Base-by-base conservation (phyloP, 2,113 vertebrate species). In the Sorex fumeus region DNA sequence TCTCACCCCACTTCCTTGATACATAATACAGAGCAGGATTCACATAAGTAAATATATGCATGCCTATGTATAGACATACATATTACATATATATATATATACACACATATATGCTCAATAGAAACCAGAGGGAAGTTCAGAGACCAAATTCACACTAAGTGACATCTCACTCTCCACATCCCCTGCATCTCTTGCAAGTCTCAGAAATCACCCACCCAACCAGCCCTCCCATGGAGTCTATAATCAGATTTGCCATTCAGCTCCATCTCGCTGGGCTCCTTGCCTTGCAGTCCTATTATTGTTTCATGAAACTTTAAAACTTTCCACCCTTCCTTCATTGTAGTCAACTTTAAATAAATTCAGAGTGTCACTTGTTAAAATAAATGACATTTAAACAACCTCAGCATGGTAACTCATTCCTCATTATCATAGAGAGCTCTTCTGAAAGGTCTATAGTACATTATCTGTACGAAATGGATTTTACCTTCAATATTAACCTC, bases 341-440 rank as follows among this genome's bases (percentile, higher is more conserved):
- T 91, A 95, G 92, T 96, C 94, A 96, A 96, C 95, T 96, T 96
- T 96, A 95, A 96, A 94, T 96, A 96, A 96, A 97, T 97, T 94
- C 93, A 76, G 87, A 94, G 87, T 95, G 96, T 96, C 94, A 95
- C 96, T 96, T 96, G 96, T 97, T 96, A 96, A 96, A 96, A 97
- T 96, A 96, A 96, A 96, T 95, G 95, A 95, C 96, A 95, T 96
- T 97, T 95, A 96, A 96, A 97, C 94, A 96, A 96, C 95, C 96
- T 96, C 92, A 91, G 96, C 93, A 95, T 95, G 94, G 91, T 96
- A 95, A 95, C 96, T 95, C 93, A 94, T 95, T 90, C 89, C 96
- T 97, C 95, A 96, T 97, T 96, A 97, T 92, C 96, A 96, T 93
- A 96, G 91, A 93, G 91, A 82, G 94, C 96, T 96, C 94, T 96